Conservation (phyloP, 2,888 invertebrate genomes). For the Sylvicola cinctus region DNA sequence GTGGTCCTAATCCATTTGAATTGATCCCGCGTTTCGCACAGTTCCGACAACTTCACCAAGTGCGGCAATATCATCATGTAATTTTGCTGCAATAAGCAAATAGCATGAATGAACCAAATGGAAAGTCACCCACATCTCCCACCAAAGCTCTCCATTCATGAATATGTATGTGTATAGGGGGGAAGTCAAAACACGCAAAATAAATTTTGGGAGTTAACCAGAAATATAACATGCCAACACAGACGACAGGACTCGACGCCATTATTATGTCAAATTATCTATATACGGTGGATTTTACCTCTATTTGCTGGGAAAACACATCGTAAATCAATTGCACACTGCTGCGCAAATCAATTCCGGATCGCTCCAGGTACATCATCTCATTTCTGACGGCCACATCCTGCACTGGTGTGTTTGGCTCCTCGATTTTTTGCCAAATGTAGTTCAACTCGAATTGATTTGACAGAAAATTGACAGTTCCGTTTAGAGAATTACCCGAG, state of each 20-base stretch:
- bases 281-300: slow-evolving; percentile 14
- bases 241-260: too few relatives aligned
- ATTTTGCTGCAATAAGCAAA: slow-evolving; percentile 15
- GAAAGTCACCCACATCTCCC: too few relatives aligned
- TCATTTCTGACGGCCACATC: slow-evolving; percentile 19
- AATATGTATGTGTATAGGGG: too few relatives aligned
- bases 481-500: slow-evolving; percentile 18
- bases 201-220: too few relatives aligned
- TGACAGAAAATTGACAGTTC: slow-evolving; percentile 19
- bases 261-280: not conserved
- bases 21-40: slow-evolving; percentile 53
- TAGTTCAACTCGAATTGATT: slow-evolving; percentile 26
- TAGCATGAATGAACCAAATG: not conserved
- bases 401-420: slow-evolving; percentile 9
- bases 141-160: too few relatives aligned
- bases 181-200: too few relatives aligned
- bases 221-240: too few relatives aligned
- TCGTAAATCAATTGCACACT: slow-evolving; percentile 84
- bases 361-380: slow-evolving; percentile 25
- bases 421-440: slow-evolving; percentile 25
- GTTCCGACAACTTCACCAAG: slow-evolving; percentile 50
- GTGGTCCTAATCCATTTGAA: slow-evolving; percentile 61
- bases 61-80: slow-evolving; percentile 38
- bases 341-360: slow-evolving; percentile 72
- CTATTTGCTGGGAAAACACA: slow-evolving; percentile 55